phyloP scores from a whole-genome alignment of 2,113 vertebrate species.

The Chionomys nivalis region DNA sequence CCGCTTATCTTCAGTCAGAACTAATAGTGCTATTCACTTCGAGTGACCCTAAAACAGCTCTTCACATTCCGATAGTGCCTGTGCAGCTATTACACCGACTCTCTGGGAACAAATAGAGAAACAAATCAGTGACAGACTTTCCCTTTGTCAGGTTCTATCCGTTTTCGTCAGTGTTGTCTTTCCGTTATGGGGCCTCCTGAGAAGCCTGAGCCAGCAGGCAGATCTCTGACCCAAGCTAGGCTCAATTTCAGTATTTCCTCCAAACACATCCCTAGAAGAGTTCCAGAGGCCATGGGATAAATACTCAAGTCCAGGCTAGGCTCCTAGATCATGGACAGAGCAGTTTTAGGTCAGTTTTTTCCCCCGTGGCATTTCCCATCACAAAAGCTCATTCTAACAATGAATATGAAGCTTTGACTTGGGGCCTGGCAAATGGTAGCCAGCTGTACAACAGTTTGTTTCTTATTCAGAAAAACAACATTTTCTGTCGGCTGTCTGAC shows the following conservation, averaged over 20 bases:
- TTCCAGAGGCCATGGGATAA: neutral
- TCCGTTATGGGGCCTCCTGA: neutral
- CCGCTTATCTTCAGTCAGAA: neutral
- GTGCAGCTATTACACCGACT: conserved; percentile 41
- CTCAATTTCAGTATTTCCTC: neutral
- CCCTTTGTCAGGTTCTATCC: conserved; percentile 3
- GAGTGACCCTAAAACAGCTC: conserved; percentile 53
- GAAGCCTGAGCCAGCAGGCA: conserved; percentile 20
- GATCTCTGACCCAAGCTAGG: conserved; percentile 30
- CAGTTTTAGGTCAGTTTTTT: neutral
- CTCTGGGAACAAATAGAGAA: conserved; percentile 45
- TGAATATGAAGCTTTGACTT: neutral
- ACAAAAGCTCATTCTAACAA: neutral
- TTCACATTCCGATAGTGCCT: conserved; percentile 17
- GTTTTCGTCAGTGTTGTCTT: neutral
- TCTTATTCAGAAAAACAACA: neutral
- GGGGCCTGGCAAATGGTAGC: neutral
- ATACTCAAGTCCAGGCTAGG: neutral
- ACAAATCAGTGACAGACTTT: conserved; percentile 38
- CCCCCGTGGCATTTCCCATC: neutral
- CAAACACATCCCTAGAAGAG: neutral
- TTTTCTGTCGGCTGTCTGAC: neutral
- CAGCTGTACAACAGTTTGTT: neutral
- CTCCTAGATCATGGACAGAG: neutral
- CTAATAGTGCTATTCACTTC: conserved; percentile 16